phyloP scores from a whole-genome alignment of 2,888 invertebrate species.

The Ferrisia virgata region DNA sequence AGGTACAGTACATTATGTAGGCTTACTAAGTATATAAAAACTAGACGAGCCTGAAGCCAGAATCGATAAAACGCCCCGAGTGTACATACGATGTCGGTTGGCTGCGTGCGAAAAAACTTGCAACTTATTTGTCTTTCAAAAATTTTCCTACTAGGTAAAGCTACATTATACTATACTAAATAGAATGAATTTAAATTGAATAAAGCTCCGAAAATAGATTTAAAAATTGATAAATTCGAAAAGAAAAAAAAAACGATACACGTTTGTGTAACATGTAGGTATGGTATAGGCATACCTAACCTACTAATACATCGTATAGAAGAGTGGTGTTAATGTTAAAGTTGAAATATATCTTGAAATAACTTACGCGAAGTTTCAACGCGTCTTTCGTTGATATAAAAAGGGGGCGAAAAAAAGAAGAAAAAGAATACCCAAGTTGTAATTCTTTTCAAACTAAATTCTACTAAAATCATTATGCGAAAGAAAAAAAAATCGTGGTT shows the following conservation, averaged over 20 bases:
- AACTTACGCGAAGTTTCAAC: neutral
- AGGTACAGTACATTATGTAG: no score
- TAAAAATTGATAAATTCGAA: constrained; percentile 18
- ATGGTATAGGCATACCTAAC: no score
- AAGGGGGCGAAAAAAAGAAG: no score
- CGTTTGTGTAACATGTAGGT: no score
- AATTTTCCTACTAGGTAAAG: neutral
- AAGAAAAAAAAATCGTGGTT: no score
- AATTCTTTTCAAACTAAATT: no score
- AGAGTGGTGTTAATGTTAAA: no score
- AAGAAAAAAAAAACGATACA: neutral
- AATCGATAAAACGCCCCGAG: constrained; percentile 20
- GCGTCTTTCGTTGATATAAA: no score
- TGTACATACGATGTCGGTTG: neutral
- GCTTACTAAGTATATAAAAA: neutral
- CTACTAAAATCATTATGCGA: no score
- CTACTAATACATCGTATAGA: no score
- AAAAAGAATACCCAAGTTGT: no score
- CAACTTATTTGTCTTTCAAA: neutral
- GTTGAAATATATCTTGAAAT: constrained; percentile 24
- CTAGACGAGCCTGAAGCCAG: neutral
- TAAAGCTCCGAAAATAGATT: neutral
- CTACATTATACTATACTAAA: constrained; percentile 1
- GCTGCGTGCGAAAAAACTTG: neutral
- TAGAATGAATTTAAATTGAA: constrained; percentile 22